Percentiles rank a stretch among this genome's conserved stretches.
phyloP scores from a whole-genome alignment of 2,113 vertebrate species.

The Silurus meridionalis region DNA sequence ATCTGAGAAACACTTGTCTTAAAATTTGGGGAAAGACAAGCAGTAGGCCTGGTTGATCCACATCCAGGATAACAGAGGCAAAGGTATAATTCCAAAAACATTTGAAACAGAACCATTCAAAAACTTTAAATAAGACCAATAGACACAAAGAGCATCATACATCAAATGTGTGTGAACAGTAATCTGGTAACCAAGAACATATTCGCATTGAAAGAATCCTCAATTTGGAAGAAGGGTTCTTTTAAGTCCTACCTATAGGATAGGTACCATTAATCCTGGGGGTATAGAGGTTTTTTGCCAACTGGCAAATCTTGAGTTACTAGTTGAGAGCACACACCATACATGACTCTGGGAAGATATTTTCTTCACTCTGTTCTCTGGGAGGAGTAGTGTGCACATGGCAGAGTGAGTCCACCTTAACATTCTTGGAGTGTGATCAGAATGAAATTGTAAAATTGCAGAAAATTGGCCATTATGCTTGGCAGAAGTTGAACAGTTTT shows the following conservation, averaged over 20 bases:
- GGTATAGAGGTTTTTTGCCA: not conserved
- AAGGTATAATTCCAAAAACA: not conserved
- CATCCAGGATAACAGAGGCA: not conserved
- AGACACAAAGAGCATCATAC: not conserved
- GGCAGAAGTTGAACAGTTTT: too few species aligned
- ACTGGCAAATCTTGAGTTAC: too few species aligned
- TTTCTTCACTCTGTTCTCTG: not conserved
- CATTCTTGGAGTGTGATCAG: too few species aligned
- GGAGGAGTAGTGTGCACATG: not conserved
- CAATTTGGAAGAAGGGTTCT: not conserved
- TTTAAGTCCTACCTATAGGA: not conserved
- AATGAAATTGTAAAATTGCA: not conserved
- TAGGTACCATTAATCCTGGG: not conserved
- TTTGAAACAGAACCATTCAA: not conserved
- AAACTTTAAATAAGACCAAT: not conserved
- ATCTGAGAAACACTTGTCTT: not conserved
- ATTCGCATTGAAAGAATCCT: not conserved
- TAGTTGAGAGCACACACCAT: not conserved
- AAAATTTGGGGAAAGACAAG: not conserved
- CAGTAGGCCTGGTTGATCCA: not conserved
- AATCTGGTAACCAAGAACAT: not conserved
- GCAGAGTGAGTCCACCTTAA: not conserved
- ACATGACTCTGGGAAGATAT: not conserved
- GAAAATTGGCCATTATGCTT: too few species aligned
- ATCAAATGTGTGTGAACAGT: not conserved